Evolutionary conservation across 2,888 invertebrate genomes (phyloP), one percentile per base, ranked within the genome.

Genomic region (Macroteleia sp.): DNA sequence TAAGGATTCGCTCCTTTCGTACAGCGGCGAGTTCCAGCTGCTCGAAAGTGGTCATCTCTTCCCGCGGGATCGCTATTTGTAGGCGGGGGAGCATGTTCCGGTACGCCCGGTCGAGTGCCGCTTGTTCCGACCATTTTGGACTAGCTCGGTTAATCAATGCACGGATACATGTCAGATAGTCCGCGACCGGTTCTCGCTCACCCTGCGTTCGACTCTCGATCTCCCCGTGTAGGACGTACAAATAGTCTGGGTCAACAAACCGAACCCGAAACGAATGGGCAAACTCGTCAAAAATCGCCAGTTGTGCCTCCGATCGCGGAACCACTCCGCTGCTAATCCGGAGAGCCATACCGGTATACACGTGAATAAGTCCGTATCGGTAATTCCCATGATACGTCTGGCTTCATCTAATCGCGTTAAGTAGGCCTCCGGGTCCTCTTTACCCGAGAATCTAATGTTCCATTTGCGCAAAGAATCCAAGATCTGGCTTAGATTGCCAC

Each of bases 321-420:
- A 62, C 61, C 61, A 61, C 19, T 46, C 61, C 4, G 48, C 25
- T 1, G 61, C 61, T 9, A 57, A 20, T 3, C 57, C 57, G 0
- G 42, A 30, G 3, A 42, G 14, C 6, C 28, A 22, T 2, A 16
- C 41, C 1, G 56, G 56, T 0, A 56, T 16, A 19, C 56, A 25
- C 0, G 56, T 41, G 0, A 41, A 20, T 0, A 56, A 8, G 10
- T 56, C 56, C 1, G 2, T n/a, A 19, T 41, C 56, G 4, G 25
- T 0, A n/a, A 56, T 14, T 0, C 17, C 17, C 17, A 56, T 4
- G 30, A 44, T 16, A 1, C 32, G n/a, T 1, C 59, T 42, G 3
- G 17, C 44, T 9, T 42, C 41, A 1, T 6, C 3, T 10, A 57
- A 20, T 17, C 57, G 41, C 0, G 22, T 16, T 1, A 59, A 16